Evolutionary conservation across 2,113 vertebrate species (phyloP), one percentile per base, ranked within the genome.

Genomic region (Carassius gibelio): DNA sequence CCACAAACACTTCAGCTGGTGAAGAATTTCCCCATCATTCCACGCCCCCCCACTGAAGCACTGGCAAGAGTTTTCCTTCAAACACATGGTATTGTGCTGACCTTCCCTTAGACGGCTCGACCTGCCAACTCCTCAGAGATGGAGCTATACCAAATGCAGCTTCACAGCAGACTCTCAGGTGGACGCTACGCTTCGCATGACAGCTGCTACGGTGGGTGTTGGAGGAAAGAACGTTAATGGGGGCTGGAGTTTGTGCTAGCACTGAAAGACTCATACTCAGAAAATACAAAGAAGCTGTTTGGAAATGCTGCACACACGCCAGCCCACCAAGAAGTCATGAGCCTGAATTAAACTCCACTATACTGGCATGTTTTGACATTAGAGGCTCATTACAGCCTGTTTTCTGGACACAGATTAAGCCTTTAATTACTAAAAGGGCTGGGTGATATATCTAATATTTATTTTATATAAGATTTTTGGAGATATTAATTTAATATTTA

Each of bases 11-110:
- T 84, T 26, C 64, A 83, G 66, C 75, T 71, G 42, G 59, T 57
- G 36, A 80, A 36, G 78, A 87, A 86, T 80, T 78, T 52, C 19
- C 48, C 64, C 85, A 81, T 87, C 48, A 84, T 86, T 86, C 78
- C 90, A 55, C 62, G 57, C 38, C 72, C 68, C 15, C 79, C 82
- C 23, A 45, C 86, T 85, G 71, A 48, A 87, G 42, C 79, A 84
- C 3, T 69, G 68, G 77, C 74, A 79, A 79, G 19, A 82, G 76
- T 81, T 82, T 85, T 61, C 83, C 75, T 77, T 86, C 80, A 61
- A 79, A 57, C 80, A 55, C 61, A 71, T 15, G 59, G 45, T 5
- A 59, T 75, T 75, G 59, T 45, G 45, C 21, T 77, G 79, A 82
- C 7, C 74, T 72, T 61, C 81, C 61, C 84, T 75, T 62, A 52